Evolutionary conservation across 2,797 vertebrate species (phyloP), one percentile per base, ranked within the genome.

Genomic region (Enteromius mattozi): DNA sequence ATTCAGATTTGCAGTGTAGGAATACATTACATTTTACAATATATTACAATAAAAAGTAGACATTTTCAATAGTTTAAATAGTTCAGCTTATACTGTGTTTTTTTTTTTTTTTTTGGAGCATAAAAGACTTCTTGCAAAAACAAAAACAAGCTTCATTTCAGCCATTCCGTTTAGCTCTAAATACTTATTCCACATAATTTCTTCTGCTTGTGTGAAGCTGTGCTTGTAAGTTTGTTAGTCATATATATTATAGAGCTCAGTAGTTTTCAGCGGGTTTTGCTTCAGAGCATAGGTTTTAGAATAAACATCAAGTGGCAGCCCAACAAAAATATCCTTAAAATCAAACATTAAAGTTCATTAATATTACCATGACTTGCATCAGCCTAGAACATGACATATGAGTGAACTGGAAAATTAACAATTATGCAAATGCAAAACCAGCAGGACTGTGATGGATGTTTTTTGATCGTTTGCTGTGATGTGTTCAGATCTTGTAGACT

Each of bases 371-470:
- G 37, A 70, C 40, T 42, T 42, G 68, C 37, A 40, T 69, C n/a
- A 69, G 4, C 66, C 66, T 19, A 40, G 21, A 69, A 69, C 37
- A 24, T 24, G 68, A 24, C 59, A 61, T 42, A 70, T 42, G 68
- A 70, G 37, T 70, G 68, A 70, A 70, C 68, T 70, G 68, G 37
- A 42, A 42, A 70, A 70, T 42, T 0, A 42, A 70, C 68, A 70
- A 70, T 70, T 70, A 70, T 70, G 37, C 40, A 24, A 42, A 42
- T 70, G 37, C 68, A 70, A 70, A 24, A 42, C 37, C 37, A 70
- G 37, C 68, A 70, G 37, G 37, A 69, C 5, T 40, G 35, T 13
- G 35, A n/a, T 69, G 35, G 19, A 61, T 40, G 35, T 69, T 69
- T 40, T 40, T 40, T n/a, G 9, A 69, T n/a, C 35, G 21, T 68